Percentiles rank a stretch among this genome's conserved stretches.
phyloP scores from a whole-genome alignment of 2,113 vertebrate genomes.

The Hemibagrus wyckioides region DNA sequence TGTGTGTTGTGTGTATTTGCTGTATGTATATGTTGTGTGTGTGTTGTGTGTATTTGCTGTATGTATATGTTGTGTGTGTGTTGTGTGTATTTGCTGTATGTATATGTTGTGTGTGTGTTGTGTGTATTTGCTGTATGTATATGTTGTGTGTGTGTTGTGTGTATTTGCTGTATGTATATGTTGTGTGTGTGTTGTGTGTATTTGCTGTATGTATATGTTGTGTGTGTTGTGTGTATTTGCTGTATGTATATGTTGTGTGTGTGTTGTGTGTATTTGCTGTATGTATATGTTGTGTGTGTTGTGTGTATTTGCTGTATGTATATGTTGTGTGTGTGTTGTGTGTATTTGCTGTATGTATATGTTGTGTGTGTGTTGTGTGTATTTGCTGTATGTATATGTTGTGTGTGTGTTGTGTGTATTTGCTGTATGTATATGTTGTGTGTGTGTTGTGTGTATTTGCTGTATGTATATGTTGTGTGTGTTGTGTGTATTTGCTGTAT shows the following conservation, averaged over 20 bases:
- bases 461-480: neutral
- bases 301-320: neutral
- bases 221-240: neutral
- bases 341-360: neutral
- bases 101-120: too few species aligned
- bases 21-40: neutral
- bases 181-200: neutral
- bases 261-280: neutral
- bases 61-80: neutral
- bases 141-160: neutral
- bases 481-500: neutral
- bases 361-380: neutral
- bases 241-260: neutral
- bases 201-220: neutral
- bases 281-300: neutral
- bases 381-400: neutral
- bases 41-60: neutral
- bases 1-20: neutral
- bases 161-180: neutral
- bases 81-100: neutral
- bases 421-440: neutral
- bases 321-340: neutral
- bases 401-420: neutral
- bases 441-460: neutral
- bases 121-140: neutral